Evolutionary conservation across 1,140 invertebrate genomes (phyloP), one percentile per base, ranked within the genome.

Genomic region (Solenopsis fugax): DNA sequence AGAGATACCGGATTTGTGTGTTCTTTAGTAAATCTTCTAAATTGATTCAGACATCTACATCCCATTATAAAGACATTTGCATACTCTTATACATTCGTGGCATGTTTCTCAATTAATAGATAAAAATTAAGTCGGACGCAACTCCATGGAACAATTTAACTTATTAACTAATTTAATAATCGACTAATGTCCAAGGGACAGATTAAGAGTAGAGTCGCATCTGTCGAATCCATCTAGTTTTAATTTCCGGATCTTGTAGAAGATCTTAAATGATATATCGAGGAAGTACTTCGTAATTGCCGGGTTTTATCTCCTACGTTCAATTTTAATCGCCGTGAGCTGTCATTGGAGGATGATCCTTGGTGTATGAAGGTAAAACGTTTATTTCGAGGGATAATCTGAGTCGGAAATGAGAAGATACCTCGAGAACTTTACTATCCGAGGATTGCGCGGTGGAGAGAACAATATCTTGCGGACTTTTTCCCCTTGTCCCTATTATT

Each of bases 361-460:
- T 29, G 16, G 34, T 73, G 56, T 84, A 65, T 41, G 0, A 75
- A 62, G 67, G 54, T 91, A 85, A 89, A 87, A 86, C 88, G 86
- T 86, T 90, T 86, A 87, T 84, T 67, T 69, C n/a, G 21, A 13
- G 10, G 56, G 65, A 90, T 90, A 86, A 90, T 90, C 81, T 41
- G 56, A 50, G 64, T 37, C 80, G 89, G 87, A 87, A 91, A 91
- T 88, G 77, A 78, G 85, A 69, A 48, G 75, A 65, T 67, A 75
- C 85, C 24, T 34, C 37, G 52, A 9, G 67, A 88, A 89, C 60
- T 34, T 52, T 45, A 21, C 7, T 41, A n/a, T 41, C 18, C 7
- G n/a, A 10, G 65, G 37, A 48, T 67, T 62, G 37, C 45, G 50
- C 21, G n/a, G 16, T 41, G 29, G 18, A 29, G 37, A 69, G 41